phyloP scores from a whole-genome alignment of 1,140 invertebrate species.

The Aphaenogaster rudis region DNA sequence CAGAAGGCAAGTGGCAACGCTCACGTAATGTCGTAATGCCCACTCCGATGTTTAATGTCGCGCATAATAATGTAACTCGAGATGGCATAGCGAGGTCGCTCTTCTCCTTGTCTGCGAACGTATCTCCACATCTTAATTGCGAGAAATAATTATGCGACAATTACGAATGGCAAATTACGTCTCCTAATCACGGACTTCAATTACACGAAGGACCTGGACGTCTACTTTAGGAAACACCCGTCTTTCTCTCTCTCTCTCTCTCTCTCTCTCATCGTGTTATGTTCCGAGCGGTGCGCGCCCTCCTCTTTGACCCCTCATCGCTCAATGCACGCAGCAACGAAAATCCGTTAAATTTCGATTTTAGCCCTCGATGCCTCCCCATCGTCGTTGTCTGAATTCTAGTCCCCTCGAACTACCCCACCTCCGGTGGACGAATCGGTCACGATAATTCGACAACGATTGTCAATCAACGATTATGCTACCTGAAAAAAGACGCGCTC shows the following conservation, averaged over 20 bases:
- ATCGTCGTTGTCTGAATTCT: background rate
- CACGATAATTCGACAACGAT: slow-evolving; percentile 60
- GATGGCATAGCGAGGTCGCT: background rate
- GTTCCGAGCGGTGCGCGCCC: background rate
- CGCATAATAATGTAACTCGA: slow-evolving; percentile 24
- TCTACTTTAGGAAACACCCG: background rate
- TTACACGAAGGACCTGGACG: slow-evolving; percentile 29
- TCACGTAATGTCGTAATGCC: background rate
- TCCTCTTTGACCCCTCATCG: slow-evolving; percentile 8
- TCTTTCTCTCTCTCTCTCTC: background rate
- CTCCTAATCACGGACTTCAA: slow-evolving; percentile 42
- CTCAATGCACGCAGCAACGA: background rate
- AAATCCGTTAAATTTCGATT: slow-evolving; percentile 37
- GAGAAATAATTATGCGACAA: slow-evolving; percentile 52
- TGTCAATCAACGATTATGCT: slow-evolving; percentile 50
- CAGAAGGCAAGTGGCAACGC: slow-evolving; percentile 11
- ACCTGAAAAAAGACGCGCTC: slow-evolving; percentile 35
- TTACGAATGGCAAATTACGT: slow-evolving; percentile 41
- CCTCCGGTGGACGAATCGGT: background rate
- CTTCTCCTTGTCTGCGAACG: background rate
- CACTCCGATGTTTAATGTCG: slow-evolving; percentile 33
- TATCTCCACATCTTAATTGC: slow-evolving; percentile 39
- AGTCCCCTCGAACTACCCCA: background rate
- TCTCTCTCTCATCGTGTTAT: background rate
- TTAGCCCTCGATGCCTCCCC: background rate